phyloP scores from a whole-genome alignment of 30 jellyfish, hydroid and myxozoan species.

The Cassiopea xamachana region DNA sequence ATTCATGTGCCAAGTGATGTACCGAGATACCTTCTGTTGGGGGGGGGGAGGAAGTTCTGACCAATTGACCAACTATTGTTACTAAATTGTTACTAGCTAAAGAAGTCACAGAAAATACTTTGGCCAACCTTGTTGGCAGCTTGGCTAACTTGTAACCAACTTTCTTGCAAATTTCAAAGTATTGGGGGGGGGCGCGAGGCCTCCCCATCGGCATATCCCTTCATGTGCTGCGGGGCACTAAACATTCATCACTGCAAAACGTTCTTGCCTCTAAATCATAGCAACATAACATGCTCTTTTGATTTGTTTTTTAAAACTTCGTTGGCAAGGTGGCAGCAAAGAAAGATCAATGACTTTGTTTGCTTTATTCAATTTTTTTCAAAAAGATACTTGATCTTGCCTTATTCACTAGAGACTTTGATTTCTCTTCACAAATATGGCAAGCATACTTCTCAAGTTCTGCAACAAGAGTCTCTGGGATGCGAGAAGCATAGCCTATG shows the following conservation, averaged over 20 bases:
- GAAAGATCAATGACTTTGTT: conserved; percentile 4
- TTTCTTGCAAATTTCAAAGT: no score
- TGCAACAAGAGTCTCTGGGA: neutral
- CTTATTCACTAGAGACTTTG: neutral
- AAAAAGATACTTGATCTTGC: no score
- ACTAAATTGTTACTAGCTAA: no score
- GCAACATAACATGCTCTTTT: neutral
- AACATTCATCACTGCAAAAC: neutral
- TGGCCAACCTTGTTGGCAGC: no score
- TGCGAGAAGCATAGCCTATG: neutral
- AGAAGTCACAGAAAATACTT: no score
- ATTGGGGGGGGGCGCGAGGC: no score
- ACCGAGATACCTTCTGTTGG: no score
- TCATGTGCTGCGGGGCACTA: neutral
- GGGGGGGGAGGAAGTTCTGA: no score
- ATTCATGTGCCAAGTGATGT: neutral
- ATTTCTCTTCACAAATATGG: neutral
- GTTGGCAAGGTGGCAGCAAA: neutral
- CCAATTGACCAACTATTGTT: no score
- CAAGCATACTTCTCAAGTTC: neutral
- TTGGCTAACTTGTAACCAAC: no score
- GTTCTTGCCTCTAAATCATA: neutral
- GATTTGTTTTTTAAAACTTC: neutral
- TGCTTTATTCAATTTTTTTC: neutral
- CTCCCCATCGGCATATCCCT: no score